These are phyloP conservation scores for Drosophila mettleri DNA, from an alignment of 2,888 invertebrate genomes.

Conservation along the genomic window DNA sequence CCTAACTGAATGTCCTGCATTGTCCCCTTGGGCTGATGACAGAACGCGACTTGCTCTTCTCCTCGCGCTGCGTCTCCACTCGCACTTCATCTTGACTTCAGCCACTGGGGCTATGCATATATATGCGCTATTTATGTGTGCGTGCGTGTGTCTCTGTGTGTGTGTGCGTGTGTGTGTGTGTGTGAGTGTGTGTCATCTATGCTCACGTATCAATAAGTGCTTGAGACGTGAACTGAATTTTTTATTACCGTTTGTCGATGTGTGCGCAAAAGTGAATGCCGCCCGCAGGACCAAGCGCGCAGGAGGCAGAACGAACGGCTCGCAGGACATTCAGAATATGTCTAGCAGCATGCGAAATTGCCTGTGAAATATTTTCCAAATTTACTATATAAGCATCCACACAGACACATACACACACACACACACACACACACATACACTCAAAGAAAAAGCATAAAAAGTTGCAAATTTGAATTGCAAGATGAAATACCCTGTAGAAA, in stretches of 20 bases:
- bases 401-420: constrained; percentile 1
- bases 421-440: constrained; percentile 7
- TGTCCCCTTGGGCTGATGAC: constrained; percentile 65
- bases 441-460: background rate
- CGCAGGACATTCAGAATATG: constrained; percentile 50
- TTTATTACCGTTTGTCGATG: constrained; percentile 65
- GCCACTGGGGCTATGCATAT: constrained; percentile 60
- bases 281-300: constrained; percentile 5
- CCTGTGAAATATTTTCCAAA: constrained; percentile 73
- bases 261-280: constrained; percentile 72
- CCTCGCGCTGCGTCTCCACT: constrained; percentile 15
- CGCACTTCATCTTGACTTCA: constrained; percentile 42
- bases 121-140: constrained; percentile 67
- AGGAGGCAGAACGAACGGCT: constrained; percentile 1
- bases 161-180: constrained; percentile 50
- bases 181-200: constrained; percentile 68
- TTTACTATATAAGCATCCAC: constrained; percentile 34
- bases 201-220: constrained; percentile 80
- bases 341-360: constrained; percentile 69
- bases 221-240: constrained; percentile 78
- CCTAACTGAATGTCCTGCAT: constrained; percentile 40
- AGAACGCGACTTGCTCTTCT: constrained; percentile 43
- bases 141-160: background rate
- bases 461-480: constrained; percentile 5
- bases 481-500: background rate